Base-by-base conservation (phyloP, 2,797 vertebrate genomes). In the Coccyzus lansbergi region DNA sequence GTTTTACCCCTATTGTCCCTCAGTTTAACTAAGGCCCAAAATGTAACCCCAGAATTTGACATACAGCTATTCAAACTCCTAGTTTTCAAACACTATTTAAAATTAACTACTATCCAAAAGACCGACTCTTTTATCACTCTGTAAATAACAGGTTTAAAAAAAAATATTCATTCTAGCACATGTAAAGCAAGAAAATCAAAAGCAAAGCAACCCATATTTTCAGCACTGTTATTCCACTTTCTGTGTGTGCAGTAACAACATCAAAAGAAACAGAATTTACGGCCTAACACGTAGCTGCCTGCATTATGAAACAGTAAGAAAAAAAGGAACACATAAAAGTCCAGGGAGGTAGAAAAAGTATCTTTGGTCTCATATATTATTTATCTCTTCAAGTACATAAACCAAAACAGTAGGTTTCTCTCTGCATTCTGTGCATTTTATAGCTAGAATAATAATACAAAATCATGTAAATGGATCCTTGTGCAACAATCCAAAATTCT, bases 181-280 rank as follows among this genome's bases (percentile, higher is more conserved):
- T 6, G 5, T 71, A 83, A 85, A 82, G 14, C 31, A 79, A 65
- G 60, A 33, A 85, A 86, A 53, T 7, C 4, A 29, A 87, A 88
- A 81, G 28, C 18, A 24, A 44, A 51, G 28, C 25, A 33, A 44
- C 24, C 5, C 4, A 3, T 38, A 24, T 55, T 91, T 64, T 78
- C 46, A 81, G 68, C 10, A 38, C 1, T 0, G 3, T 49, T 78
- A 51, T 60, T 78, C 55, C 83, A 62, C 77, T 79, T 52, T 59
- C 22, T 16, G 28, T 51, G 42, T 51, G 40, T 31, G 44, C 29
- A 80, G 71, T 74, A 91, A 68, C 5, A 62, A 6, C 6, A 53
- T 67, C 38, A 74, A 83, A 90, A 93, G 75, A 88, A 76, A 38
- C 29, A 65, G 49, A 62, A 79, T 92, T 86, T 88, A 52, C 40